These are phyloP conservation scores for Acleris cristana DNA, from an alignment of 2,888 invertebrate genomes.

Conservation along the genomic window DNA sequence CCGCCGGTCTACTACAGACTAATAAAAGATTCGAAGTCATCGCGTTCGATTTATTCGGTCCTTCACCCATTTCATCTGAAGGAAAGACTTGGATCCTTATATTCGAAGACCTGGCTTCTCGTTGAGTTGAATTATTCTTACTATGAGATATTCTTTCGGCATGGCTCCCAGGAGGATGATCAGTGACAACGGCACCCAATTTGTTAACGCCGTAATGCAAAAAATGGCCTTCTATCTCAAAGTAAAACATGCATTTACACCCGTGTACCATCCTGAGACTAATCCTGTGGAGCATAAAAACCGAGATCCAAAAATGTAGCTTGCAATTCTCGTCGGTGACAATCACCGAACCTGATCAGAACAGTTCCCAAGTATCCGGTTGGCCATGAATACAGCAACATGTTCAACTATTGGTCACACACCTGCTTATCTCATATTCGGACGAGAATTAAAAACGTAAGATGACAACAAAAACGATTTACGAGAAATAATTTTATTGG, in stretches of 20 bases:
- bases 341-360: neutral
- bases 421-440: neutral
- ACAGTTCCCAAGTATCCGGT: neutral
- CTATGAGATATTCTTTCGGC: neutral
- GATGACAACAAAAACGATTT: neutral
- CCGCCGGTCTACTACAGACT: constrained; percentile 8
- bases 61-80: neutral
- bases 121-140: constrained; percentile 1
- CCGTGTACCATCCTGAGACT: too few species aligned
- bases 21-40: constrained; percentile 2
- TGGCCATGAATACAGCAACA: neutral
- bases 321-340: neutral
- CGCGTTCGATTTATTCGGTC: constrained; percentile 1
- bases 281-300: too few species aligned
- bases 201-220: too few species aligned
- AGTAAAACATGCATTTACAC: too few species aligned
- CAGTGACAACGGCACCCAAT: too few species aligned
- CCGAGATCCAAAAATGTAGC: too few species aligned
- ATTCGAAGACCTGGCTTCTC: neutral
- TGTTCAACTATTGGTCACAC: neutral
- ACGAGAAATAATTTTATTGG: neutral
- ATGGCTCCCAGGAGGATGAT: too few species aligned
- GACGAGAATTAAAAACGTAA: neutral
- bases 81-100: constrained; percentile 10
- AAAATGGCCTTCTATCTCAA: too few species aligned